These are phyloP conservation scores for Helleia helle DNA, from an alignment of 2,888 invertebrate genomes.

Conservation along the genomic window DNA sequence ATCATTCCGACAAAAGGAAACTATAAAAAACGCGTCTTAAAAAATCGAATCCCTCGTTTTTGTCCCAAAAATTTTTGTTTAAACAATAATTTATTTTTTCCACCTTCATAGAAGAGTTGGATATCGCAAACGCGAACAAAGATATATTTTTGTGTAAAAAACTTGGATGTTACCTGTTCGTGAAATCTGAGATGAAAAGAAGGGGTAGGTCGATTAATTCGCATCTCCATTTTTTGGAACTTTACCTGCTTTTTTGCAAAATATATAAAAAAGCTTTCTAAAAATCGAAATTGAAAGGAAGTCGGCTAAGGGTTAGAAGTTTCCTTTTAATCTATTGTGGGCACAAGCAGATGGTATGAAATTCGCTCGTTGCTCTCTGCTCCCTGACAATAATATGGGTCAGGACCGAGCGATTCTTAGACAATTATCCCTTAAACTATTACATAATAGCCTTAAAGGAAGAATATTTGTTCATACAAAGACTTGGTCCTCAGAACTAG, in stretches of 20 bases:
- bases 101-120: slow-evolving; percentile 54
- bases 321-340: slow-evolving; percentile 44
- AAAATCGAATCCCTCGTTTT: slow-evolving; percentile 57
- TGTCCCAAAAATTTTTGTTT: slow-evolving; percentile 53
- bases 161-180: slow-evolving; percentile 65
- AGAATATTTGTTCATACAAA: no score
- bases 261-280: slow-evolving; percentile 46
- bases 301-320: slow-evolving; percentile 60
- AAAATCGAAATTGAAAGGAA: slow-evolving; percentile 60
- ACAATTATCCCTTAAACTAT: slow-evolving; percentile 27
- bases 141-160: slow-evolving; percentile 49
- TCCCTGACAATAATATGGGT: slow-evolving; percentile 43
- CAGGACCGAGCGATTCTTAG: slow-evolving; percentile 32
- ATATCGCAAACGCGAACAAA: slow-evolving; percentile 63
- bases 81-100: slow-evolving; percentile 61
- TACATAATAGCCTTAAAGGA: slow-evolving; percentile 10
- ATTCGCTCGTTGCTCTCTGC: slow-evolving; percentile 53
- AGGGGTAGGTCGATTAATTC: slow-evolving; percentile 57
- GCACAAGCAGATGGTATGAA: slow-evolving; percentile 47
- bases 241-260: slow-evolving; percentile 52
- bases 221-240: slow-evolving; percentile 46
- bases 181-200: slow-evolving; percentile 67
- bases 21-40: slow-evolving; percentile 51
- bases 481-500: no score
- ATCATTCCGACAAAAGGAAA: slow-evolving; percentile 54